These are phyloP conservation scores for Xenentodon cancila DNA, from an alignment of 2,797 vertebrate genomes.

Conservation along the genomic window DNA sequence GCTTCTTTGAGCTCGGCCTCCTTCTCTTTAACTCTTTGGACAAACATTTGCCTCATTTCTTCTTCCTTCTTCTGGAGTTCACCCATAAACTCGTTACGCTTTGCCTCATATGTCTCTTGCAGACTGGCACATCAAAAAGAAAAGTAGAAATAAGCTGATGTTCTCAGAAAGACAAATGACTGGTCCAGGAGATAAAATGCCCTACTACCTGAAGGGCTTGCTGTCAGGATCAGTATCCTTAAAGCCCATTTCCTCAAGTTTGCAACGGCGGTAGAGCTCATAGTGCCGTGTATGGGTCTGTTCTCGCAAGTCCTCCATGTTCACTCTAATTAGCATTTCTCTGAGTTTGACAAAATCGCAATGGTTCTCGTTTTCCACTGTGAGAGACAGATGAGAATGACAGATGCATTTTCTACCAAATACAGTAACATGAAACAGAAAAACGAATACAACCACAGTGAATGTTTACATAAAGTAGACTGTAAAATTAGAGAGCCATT, in stretches of 20 bases:
- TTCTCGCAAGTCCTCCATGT: conserved; percentile 99
- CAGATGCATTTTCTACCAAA: conserved; percentile 13
- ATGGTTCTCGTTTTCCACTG: conserved; percentile 98
- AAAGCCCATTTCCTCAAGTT: conserved; percentile 99
- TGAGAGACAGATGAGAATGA: conserved; percentile 28
- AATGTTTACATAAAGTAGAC: background rate
- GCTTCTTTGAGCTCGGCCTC: conserved; percentile 98
- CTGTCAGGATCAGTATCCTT: conserved; percentile 98
- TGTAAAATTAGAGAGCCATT: background rate
- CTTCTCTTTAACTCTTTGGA: conserved; percentile 98
- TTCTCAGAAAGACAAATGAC: background rate
- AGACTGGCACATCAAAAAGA: conserved; percentile 79
- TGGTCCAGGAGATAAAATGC: background rate
- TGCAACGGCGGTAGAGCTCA: conserved; percentile 96
- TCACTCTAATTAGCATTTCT: conserved; percentile 98
- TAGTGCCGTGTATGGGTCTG: conserved; percentile 98
- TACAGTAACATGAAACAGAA: background rate
- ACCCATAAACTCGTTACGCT: conserved; percentile 98
- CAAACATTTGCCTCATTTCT: conserved; percentile 99
- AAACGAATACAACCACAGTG: background rate
- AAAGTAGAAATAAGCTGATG: background rate
- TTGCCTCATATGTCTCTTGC: conserved; percentile 98
- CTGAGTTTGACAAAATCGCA: conserved; percentile 98
- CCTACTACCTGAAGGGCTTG: conserved; percentile 94
- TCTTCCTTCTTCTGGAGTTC: conserved; percentile 99